Percentiles rank a stretch among this genome's conserved stretches.
Evolutionary conservation across 2,113 vertebrate species (phyloP).

Genomic region (Gasterosteus nipponicus): DNA sequence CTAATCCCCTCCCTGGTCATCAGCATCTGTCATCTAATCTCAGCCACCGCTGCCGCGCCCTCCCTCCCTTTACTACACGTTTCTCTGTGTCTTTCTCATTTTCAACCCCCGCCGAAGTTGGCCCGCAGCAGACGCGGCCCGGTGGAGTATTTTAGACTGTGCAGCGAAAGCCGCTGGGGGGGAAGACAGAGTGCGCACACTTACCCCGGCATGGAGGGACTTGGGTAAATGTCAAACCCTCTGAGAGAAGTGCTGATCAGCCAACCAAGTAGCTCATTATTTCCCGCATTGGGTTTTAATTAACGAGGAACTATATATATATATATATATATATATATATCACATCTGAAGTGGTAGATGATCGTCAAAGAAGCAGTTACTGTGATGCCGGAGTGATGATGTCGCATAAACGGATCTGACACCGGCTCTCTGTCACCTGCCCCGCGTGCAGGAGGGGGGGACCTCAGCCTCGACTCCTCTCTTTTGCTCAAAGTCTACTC

Average conservation of each 20-base stretch:
- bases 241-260: constrained; percentile 58
- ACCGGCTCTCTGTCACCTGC: not conserved
- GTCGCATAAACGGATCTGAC: not conserved
- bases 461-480: not conserved
- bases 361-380: constrained; percentile 36
- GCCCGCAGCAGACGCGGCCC: not conserved
- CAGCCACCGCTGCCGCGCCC: constrained; percentile 10
- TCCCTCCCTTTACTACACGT: constrained; percentile 4
- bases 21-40: constrained; percentile 64
- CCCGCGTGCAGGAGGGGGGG: not conserved
- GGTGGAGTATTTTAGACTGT: constrained; percentile 21
- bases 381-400: not conserved
- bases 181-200: constrained; percentile 18
- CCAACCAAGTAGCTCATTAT: constrained; percentile 60
- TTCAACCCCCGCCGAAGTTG: constrained; percentile 13
- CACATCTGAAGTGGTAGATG: constrained; percentile 3
- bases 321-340: not conserved
- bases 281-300: constrained; percentile 48
- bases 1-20: constrained; percentile 61
- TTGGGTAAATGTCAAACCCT: constrained; percentile 69
- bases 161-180: constrained; percentile 11
- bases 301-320: constrained; percentile 18
- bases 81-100: constrained; percentile 28
- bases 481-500: not conserved
- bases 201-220: constrained; percentile 24